phyloP scores from a whole-genome alignment of 2,888 invertebrate species.

The Capitulum mitella region DNA sequence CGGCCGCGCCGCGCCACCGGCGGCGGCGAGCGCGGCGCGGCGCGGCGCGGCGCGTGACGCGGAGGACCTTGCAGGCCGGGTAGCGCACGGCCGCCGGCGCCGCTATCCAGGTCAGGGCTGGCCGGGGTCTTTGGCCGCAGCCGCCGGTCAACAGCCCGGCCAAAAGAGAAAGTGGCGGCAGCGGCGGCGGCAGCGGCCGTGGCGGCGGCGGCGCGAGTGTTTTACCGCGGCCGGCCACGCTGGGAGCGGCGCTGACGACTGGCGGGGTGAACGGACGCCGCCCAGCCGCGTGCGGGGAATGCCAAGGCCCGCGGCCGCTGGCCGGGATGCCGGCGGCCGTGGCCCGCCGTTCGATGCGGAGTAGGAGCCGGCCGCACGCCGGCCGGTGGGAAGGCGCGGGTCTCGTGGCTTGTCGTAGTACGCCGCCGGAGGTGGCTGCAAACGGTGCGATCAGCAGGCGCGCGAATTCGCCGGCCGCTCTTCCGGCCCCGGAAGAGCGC shows the following conservation, averaged over 20 bases:
- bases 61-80: neutral
- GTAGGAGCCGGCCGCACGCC: too few species aligned
- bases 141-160: neutral
- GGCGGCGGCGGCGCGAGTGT: neutral
- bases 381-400: too few species aligned
- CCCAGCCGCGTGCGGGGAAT: neutral
- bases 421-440: too few species aligned
- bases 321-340: too few species aligned
- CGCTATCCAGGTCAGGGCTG: conserved; percentile 12
- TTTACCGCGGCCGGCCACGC: neutral
- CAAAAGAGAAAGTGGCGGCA: conserved; percentile 3
- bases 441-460: too few species aligned
- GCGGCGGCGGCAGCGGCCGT: neutral
- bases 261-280: neutral
- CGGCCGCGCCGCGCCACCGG: too few species aligned
- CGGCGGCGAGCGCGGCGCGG: too few species aligned
- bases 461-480: too few species aligned
- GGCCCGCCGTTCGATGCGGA: too few species aligned
- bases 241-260: neutral
- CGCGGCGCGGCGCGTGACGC: too few species aligned
- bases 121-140: neutral
- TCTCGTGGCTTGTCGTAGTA: too few species aligned
- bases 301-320: neutral
- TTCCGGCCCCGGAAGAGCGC: too few species aligned
- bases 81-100: neutral